A percentile compares a stretch with the other conserved stretches of the same genome.
Evolutionary conservation across 2,113 vertebrate species (phyloP).

Genomic region (Picathartes gymnocephalus): DNA sequence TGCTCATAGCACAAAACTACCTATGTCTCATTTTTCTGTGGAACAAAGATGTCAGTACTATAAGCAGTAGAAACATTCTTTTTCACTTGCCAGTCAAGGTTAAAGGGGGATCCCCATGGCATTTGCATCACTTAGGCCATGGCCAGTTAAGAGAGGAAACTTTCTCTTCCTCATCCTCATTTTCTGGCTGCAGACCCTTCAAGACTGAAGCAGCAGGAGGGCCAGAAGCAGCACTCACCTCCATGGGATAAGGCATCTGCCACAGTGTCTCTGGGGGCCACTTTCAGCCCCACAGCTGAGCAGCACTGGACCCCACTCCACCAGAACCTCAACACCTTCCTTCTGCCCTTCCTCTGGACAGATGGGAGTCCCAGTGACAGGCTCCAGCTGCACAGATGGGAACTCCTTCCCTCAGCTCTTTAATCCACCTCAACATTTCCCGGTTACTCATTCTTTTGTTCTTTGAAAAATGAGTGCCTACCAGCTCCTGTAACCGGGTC

Average conservation of each 20-base stretch:
- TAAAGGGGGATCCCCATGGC: background rate
- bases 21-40: background rate
- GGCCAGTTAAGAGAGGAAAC: background rate
- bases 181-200: background rate
- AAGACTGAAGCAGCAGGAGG: background rate
- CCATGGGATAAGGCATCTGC: fast-evolving
- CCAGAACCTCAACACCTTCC: background rate
- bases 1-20: background rate
- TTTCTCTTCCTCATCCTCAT: background rate
- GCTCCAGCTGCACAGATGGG: background rate
- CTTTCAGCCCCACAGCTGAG: background rate
- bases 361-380: background rate
- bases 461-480: background rate
- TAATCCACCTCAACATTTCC: background rate
- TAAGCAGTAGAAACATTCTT: background rate
- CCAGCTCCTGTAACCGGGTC: background rate
- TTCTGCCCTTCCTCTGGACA: background rate
- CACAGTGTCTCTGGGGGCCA: background rate
- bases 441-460: background rate
- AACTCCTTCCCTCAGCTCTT: background rate
- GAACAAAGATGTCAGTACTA: background rate
- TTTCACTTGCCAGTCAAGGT: background rate
- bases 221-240: background rate
- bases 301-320: background rate
- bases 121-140: background rate